Evolutionary conservation across 2,888 invertebrate genomes (phyloP).

Genomic region (Steromphala cineraria): DNA sequence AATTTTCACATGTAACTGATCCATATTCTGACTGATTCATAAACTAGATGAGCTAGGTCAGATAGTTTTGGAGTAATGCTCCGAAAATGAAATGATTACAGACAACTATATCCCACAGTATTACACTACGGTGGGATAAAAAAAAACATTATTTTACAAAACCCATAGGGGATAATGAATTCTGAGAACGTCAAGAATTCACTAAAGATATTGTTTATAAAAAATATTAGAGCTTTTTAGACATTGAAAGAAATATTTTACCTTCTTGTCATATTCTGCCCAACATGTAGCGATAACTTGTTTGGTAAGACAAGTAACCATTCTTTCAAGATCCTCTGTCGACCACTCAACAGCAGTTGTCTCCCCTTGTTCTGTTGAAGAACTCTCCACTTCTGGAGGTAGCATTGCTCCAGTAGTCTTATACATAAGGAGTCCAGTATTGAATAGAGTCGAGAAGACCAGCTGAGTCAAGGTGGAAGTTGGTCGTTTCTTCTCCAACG

Average conservation of each 20-base stretch:
- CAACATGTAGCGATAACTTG: conserved; percentile 23
- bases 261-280: conserved; percentile 26
- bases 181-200: no score
- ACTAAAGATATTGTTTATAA: no score
- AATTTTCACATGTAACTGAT: no score
- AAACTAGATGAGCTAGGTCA: no score
- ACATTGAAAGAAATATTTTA: neutral
- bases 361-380: neutral
- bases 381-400: neutral
- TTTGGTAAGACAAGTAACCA: conserved; percentile 29
- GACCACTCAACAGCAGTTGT: conserved; percentile 18
- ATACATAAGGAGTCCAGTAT: neutral
- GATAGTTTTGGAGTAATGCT: no score
- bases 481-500: neutral
- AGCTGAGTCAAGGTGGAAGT: neutral
- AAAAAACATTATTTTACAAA: no score
- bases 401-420: neutral
- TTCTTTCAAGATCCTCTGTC: conserved; percentile 15
- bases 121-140: no score
- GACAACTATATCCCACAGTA: no score
- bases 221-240: no score
- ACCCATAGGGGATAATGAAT: no score
- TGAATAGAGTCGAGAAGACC: conserved; percentile 23
- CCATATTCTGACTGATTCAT: no score
- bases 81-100: no score